phyloP scores from a whole-genome alignment of 2,113 vertebrate genomes.

The Myotis brandtii region DNA sequence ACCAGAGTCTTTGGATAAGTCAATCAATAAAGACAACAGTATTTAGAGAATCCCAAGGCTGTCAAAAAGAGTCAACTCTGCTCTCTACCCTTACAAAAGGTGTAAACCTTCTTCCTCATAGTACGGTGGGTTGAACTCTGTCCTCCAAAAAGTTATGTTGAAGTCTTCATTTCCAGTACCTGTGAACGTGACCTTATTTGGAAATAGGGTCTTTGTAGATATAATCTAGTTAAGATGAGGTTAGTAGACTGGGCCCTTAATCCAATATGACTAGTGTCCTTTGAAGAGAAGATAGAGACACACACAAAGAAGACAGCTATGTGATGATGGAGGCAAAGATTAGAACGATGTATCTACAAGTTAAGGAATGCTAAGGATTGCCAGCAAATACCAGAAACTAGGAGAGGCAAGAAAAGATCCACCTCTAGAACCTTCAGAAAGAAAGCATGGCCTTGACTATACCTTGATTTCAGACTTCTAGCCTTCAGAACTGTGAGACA shows the following conservation, averaged over 20 bases:
- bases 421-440: neutral
- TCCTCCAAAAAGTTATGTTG: neutral
- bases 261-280: neutral
- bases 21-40: neutral
- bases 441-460: neutral
- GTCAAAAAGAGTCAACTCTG: neutral
- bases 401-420: neutral
- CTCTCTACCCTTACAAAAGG: neutral
- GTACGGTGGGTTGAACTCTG: neutral
- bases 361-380: neutral
- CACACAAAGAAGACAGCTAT: neutral
- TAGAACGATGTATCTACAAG: neutral
- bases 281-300: neutral
- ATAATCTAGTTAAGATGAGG: slow-evolving; percentile 1
- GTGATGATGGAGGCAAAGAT: neutral
- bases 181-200: neutral
- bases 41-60: neutral
- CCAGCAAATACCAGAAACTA: neutral
- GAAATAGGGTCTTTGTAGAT: slow-evolving; percentile 16
- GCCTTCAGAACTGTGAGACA: neutral
- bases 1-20: neutral
- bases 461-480: neutral
- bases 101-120: neutral
- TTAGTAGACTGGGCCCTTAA: neutral
- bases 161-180: neutral